Base-by-base conservation (phyloP, 2,113 vertebrate genomes). In the Antidorcas marsupialis region DNA sequence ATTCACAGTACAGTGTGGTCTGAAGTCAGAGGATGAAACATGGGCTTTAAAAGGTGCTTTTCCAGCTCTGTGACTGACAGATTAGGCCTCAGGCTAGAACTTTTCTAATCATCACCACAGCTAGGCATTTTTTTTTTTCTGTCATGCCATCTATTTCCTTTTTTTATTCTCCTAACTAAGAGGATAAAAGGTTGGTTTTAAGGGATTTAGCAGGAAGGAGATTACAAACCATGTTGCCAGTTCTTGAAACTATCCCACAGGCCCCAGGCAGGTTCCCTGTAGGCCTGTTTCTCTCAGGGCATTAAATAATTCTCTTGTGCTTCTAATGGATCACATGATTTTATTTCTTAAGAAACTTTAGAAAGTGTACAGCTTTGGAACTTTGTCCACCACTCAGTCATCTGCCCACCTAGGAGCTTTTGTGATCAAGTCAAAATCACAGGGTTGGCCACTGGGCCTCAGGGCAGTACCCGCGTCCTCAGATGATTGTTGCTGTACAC, bases 271-370 rank as follows among this genome's bases (percentile, higher is more conserved):
- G 64, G 91, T 91, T 83, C 5, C 11, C 36, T 67, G 15, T 50
- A 87, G 28, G n/a, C 59, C 43, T 43, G 14, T 47, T 82, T 19
- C 55, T 79, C 27, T 57, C 25, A 50, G 88, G 79, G 60, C 21
- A 89, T 86, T 79, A 94, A 96, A 97, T 87, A 45, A 95, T 87
- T 94, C 74, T 96, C 67, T 76, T 96, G 90, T 89, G 81, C 86
- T 87, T 92, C 90, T 79, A 89, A 43, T 57, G 17, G 45, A 89
- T 96, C 86, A 39, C 74, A 88, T 87, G 91, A 95, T 87, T 97
- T 98, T 97, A 97, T 97, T 97, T 97, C 90, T 94, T 91, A 97
- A 94, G 97, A 95, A 95, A 96, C 62, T 90, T 79, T 53, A 97
- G 71, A 81, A 93, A 57, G 86, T 94, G 88, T 97, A 93, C 95